These are phyloP conservation scores for Ryuthela nishihirai DNA, from an alignment of 2,888 invertebrate species.

Conservation along the genomic window DNA sequence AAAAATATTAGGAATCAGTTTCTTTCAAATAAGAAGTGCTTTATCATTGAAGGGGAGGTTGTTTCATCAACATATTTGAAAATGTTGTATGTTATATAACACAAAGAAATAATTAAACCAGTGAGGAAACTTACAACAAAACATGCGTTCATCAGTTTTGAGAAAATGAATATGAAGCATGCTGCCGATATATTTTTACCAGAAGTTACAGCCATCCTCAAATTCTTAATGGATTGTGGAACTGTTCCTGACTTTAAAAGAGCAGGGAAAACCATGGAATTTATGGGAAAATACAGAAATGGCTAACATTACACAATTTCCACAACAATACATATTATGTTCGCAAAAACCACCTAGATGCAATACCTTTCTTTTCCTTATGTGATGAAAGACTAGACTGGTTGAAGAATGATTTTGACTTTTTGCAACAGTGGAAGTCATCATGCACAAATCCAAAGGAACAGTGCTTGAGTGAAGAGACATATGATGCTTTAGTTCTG, in stretches of 20 bases:
- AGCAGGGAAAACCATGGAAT: no score
- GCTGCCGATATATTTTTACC: background rate
- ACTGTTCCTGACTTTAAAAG: no score
- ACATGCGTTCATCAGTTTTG: background rate
- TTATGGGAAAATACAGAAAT: background rate
- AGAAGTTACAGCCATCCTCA: background rate
- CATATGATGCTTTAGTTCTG: background rate
- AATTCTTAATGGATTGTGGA: no score
- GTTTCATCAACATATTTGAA: background rate
- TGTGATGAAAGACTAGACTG: background rate
- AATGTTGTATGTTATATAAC: background rate
- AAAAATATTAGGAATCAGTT: constrained; percentile 1
- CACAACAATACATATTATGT: background rate
- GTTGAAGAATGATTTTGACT: background rate
- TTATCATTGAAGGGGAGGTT: background rate
- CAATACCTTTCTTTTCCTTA: background rate
- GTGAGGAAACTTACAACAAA: background rate
- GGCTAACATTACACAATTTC: background rate
- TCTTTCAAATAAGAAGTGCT: background rate
- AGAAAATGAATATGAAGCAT: no score
- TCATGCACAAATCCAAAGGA: background rate
- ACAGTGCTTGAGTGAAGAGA: background rate
- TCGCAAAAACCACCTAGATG: background rate
- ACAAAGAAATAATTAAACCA: background rate
- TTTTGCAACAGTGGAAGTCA: no score